A percentile compares a stretch with the other conserved stretches of the same genome.
These are phyloP conservation scores for Phania funesta DNA, from an alignment of 2,888 invertebrate genomes.

Conservation along the genomic window DNA sequence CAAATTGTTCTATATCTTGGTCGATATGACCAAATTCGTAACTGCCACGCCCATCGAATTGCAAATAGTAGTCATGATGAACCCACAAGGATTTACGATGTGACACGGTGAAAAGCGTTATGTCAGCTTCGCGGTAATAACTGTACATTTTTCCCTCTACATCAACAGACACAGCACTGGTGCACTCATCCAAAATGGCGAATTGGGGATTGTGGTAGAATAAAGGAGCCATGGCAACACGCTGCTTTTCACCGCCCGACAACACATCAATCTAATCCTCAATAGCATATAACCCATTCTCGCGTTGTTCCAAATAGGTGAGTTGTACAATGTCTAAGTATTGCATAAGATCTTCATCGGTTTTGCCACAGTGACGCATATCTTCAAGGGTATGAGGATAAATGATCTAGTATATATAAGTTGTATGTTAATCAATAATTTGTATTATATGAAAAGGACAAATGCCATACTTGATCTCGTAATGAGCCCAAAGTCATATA, in stretches of 20 bases:
- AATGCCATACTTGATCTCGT: slow-evolving; percentile 88
- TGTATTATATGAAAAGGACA: background rate
- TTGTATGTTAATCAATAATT: background rate
- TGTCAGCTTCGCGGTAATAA: slow-evolving; percentile 91
- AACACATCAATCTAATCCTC: slow-evolving; percentile 99
- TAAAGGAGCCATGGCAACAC: slow-evolving; percentile 98
- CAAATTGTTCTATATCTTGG: slow-evolving; percentile 93
- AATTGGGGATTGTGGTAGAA: slow-evolving; percentile 99
- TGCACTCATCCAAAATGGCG: slow-evolving; percentile 99
- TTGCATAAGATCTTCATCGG: slow-evolving; percentile 88
- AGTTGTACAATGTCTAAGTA: slow-evolving; percentile 92
- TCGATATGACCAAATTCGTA: slow-evolving; percentile 94
- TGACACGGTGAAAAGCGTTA: slow-evolving; percentile 98
- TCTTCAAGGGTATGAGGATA: slow-evolving; percentile 96
- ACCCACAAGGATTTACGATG: slow-evolving; percentile 98
- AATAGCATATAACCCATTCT: slow-evolving; percentile 93
- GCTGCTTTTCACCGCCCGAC: slow-evolving; percentile 98
- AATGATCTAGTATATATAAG: slow-evolving; percentile 82
- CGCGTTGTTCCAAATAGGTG: slow-evolving; percentile 90
- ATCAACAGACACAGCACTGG: slow-evolving; percentile 98
- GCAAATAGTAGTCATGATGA: slow-evolving; percentile 97
- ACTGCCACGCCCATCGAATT: slow-evolving; percentile 96
- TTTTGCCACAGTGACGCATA: slow-evolving; percentile 88
- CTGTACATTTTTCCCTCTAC: slow-evolving; percentile 99
- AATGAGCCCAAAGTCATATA: slow-evolving; percentile 98